Evolutionary conservation across 2,113 vertebrate genomes (phyloP).

Genomic region (Oplegnathus fasciatus): DNA sequence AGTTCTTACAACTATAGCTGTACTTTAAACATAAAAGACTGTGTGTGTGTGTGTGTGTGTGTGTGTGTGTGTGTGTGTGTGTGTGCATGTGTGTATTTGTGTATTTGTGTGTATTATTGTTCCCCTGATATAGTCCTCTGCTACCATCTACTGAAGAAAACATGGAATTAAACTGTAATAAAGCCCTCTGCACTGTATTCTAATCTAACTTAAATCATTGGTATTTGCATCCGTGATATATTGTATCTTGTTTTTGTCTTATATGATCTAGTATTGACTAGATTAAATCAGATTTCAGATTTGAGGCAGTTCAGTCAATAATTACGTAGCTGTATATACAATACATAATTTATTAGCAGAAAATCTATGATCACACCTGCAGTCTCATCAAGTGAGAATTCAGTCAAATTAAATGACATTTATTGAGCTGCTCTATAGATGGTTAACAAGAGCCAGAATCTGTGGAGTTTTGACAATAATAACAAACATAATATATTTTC

Average conservation of each 20-base stretch:
- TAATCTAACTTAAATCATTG: background rate
- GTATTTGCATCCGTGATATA: background rate
- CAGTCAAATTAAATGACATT: background rate
- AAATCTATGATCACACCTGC: background rate
- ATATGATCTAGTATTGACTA: no score
- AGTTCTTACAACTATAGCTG: slow-evolving; percentile 22
- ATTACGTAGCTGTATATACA: background rate
- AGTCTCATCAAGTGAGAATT: background rate
- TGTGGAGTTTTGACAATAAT: background rate
- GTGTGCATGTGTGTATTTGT: no score
- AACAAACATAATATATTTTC: no score
- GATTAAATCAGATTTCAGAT: background rate
- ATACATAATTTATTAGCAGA: background rate
- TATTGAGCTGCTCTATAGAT: background rate
- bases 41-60: background rate
- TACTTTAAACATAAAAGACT: slow-evolving; percentile 12
- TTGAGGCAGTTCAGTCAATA: background rate
- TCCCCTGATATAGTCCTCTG: slow-evolving; percentile 39
- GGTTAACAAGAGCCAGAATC: no score
- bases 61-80: background rate
- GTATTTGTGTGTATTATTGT: background rate
- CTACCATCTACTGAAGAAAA: slow-evolving; percentile 64
- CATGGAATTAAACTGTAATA: background rate
- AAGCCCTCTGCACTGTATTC: background rate
- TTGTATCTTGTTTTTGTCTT: background rate